These are phyloP conservation scores for Omphaloscelis lunosa DNA, from an alignment of 2,888 invertebrate genomes.

Conservation along the genomic window DNA sequence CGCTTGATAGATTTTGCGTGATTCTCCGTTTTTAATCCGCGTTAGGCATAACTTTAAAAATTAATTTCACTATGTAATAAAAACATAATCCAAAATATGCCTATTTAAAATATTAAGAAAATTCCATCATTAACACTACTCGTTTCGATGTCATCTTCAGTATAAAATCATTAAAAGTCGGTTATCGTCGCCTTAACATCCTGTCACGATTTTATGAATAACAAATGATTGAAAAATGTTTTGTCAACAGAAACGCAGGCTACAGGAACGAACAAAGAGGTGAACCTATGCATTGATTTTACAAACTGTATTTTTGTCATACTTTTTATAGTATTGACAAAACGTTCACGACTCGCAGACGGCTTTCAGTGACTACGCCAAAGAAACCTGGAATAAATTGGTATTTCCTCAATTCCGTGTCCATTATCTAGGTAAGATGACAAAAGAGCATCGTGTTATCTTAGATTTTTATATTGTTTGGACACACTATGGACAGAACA, in stretches of 20 bases:
- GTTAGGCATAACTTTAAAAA: too few species aligned
- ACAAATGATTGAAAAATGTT: conserved; percentile 33
- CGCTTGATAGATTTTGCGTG: too few species aligned
- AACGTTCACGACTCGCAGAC: conserved; percentile 39
- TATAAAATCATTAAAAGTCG: too few species aligned
- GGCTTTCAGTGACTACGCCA: conserved; percentile 23
- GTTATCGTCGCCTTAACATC: too few species aligned
- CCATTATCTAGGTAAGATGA: neutral
- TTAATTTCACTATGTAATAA: too few species aligned
- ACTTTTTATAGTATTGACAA: conserved; percentile 40
- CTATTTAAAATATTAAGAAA: too few species aligned
- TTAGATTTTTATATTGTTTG: neutral
- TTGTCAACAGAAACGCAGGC: conserved; percentile 32
- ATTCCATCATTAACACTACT: too few species aligned
- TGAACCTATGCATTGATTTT: conserved; percentile 13
- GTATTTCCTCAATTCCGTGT: conserved; percentile 8
- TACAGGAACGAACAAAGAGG: conserved; percentile 6
- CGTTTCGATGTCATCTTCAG: too few species aligned
- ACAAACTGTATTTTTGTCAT: conserved; percentile 23
- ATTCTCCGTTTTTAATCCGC: too few species aligned
- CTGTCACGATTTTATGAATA: conserved; percentile 18
- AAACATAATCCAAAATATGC: too few species aligned
- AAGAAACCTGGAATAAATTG: conserved; percentile 28
- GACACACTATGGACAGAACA: neutral
- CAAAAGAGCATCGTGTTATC: neutral